Percentiles rank a stretch among this genome's conserved stretches.
These are phyloP conservation scores for Nycticryphes semicollaris DNA, from an alignment of 2,113 vertebrate species.

Conservation along the genomic window DNA sequence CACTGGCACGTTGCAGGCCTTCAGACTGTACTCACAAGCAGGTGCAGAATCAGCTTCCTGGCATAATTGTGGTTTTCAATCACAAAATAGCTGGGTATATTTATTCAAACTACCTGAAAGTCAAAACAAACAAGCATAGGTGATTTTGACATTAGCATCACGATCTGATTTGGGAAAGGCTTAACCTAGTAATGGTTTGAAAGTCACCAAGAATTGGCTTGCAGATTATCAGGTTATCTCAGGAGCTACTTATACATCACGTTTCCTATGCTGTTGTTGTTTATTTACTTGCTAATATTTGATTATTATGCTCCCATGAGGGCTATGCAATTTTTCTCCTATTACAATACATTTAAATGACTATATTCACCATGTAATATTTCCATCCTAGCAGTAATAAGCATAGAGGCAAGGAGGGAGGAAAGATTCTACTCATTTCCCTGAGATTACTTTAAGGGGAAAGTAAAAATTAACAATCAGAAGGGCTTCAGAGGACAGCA, in stretches of 20 bases:
- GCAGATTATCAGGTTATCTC: background rate
- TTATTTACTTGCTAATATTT: background rate
- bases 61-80: background rate
- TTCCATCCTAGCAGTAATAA: background rate
- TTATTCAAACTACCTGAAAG: slow-evolving; percentile 42
- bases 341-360: background rate
- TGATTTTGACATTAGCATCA: background rate
- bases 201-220: background rate
- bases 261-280: background rate
- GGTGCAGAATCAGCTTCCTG: background rate
- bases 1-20: background rate
- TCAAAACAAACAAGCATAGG: background rate
- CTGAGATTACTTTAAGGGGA: background rate
- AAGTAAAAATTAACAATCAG: background rate
- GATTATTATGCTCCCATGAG: background rate
- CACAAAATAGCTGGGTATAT: background rate
- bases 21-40: background rate
- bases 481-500: background rate
- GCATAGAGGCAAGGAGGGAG: too few species aligned
- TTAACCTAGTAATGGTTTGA: background rate
- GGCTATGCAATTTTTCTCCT: background rate
- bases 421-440: background rate
- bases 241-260: too few species aligned
- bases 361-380: background rate
- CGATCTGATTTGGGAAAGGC: background rate